These are phyloP conservation scores for Colletes gigas DNA, from an alignment of 1,140 invertebrate species.

Conservation along the genomic window DNA sequence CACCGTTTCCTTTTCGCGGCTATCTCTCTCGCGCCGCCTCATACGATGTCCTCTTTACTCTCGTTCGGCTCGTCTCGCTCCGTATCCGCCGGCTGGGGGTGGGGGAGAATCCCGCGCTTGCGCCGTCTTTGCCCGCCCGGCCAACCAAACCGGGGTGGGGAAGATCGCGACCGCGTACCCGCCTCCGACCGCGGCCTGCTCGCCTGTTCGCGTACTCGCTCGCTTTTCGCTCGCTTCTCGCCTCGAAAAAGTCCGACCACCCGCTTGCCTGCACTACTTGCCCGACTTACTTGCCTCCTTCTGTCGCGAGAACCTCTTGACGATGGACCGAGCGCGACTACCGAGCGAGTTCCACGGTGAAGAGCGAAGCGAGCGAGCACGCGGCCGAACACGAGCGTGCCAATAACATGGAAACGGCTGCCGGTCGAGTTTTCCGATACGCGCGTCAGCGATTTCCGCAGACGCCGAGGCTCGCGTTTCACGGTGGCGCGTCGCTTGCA, in stretches of 20 bases:
- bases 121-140: conserved; percentile 57
- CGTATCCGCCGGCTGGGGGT: conserved; percentile 46
- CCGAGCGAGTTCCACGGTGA: conserved; percentile 21
- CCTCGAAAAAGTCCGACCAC: conserved; percentile 65
- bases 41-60: neutral
- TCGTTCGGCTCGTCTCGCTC: neutral
- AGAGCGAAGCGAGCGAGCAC: neutral
- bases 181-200: conserved; percentile 65
- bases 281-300: conserved; percentile 41
- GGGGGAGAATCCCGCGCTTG: conserved; percentile 61
- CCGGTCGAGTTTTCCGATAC: neutral
- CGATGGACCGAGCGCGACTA: conserved; percentile 5
- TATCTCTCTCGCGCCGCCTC: neutral
- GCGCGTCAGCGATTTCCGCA: conserved; percentile 21
- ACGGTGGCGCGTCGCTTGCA: neutral
- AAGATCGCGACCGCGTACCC: conserved; percentile 64
- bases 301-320: neutral
- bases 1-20: no score
- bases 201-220: conserved; percentile 57
- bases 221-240: conserved; percentile 34
- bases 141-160: conserved; percentile 36
- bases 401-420: conserved; percentile 11
- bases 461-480: conserved; percentile 7
- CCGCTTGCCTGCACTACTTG: conserved; percentile 68
- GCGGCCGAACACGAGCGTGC: neutral